These are phyloP conservation scores for Gonocerus acuteangulatus DNA, from an alignment of 2,888 invertebrate genomes.

Conservation along the genomic window DNA sequence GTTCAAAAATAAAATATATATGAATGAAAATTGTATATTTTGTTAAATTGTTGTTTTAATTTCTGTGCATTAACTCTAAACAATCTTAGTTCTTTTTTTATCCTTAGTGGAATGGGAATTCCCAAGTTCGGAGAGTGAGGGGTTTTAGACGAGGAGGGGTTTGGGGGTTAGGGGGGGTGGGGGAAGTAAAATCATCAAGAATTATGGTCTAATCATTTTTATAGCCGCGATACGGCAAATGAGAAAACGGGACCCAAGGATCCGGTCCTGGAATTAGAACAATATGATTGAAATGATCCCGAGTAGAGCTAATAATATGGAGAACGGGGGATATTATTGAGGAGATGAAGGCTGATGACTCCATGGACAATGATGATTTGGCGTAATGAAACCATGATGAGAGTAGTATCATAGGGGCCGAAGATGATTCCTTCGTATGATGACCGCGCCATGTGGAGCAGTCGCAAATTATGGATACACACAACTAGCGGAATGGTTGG, in stretches of 20 bases:
- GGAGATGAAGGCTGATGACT: neutral
- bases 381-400: neutral
- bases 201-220: too few species aligned
- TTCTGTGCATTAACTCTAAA: too few species aligned
- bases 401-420: neutral
- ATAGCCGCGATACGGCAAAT: too few species aligned
- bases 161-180: neutral
- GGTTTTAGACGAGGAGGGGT: neutral
- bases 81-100: too few species aligned
- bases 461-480: neutral
- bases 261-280: too few species aligned
- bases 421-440: neutral
- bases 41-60: too few species aligned
- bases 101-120: too few species aligned
- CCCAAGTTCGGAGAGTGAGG: neutral
- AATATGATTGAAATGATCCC: neutral
- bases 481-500: neutral
- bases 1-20: too few species aligned
- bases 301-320: neutral
- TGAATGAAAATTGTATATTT: too few species aligned
- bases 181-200: too few species aligned
- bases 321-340: neutral
- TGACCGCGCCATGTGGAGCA: neutral
- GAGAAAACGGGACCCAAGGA: too few species aligned
- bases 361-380: neutral